phyloP scores from a whole-genome alignment of 2,113 vertebrate species.

The Callorhinus ursinus region DNA sequence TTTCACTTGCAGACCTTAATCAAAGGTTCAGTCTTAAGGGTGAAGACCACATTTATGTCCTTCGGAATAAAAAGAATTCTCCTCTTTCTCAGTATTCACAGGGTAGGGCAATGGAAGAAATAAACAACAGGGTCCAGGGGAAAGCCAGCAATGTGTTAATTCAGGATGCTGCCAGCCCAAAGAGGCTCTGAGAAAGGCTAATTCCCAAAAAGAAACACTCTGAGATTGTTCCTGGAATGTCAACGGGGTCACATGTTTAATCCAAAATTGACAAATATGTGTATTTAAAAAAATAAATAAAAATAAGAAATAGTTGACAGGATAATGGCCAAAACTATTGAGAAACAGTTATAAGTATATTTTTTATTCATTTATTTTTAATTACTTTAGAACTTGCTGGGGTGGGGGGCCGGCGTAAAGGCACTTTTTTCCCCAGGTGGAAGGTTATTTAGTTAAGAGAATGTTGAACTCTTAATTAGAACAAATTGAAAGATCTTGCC shows the following conservation, averaged over 20 bases:
- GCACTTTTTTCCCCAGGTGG: accelerated
- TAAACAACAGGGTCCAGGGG: neutral
- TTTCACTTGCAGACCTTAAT: neutral
- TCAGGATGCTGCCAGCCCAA: neutral
- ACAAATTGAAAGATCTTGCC: neutral
- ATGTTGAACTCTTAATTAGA: neutral
- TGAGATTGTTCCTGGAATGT: neutral
- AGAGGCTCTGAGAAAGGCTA: neutral
- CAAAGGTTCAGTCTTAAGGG: neutral
- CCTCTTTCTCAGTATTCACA: neutral
- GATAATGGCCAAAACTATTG: constrained; percentile 27
- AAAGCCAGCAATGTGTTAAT: neutral
- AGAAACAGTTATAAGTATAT: neutral
- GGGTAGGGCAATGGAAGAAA: neutral
- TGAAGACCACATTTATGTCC: neutral
- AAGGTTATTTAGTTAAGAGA: constrained; percentile 55
- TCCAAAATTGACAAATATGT: neutral
- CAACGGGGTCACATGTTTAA: neutral
- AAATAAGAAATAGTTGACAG: neutral
- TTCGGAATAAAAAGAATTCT: neutral
- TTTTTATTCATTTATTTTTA: neutral
- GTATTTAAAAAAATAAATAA: neutral
- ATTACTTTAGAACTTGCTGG: neutral
- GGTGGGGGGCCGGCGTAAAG: neutral
- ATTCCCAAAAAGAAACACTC: neutral